Percentiles rank a stretch among this genome's conserved stretches.
phyloP scores from a whole-genome alignment of 2,797 vertebrate species.

The Sebastes kiyomatsui region DNA sequence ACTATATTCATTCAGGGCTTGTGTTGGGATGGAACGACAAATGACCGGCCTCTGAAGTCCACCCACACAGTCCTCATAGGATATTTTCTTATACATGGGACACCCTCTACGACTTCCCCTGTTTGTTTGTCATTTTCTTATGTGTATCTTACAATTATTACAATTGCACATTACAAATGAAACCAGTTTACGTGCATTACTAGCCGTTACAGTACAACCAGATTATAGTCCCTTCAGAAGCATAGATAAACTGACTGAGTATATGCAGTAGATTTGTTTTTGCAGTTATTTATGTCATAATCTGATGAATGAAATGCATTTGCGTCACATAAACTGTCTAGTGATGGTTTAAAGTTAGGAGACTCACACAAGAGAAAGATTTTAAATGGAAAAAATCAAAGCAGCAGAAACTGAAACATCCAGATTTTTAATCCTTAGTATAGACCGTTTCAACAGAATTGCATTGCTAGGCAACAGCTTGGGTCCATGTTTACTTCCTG shows the following conservation, averaged over 20 bases:
- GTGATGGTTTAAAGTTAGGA: background rate
- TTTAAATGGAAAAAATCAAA: background rate
- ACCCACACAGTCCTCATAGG: background rate
- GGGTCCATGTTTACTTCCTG: too few species aligned
- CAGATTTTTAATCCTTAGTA: background rate
- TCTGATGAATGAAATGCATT: background rate
- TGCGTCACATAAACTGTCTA: background rate
- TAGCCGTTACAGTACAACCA: background rate
- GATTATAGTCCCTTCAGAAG: background rate
- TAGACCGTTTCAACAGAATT: too few species aligned
- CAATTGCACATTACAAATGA: background rate
- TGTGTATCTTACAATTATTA: background rate
- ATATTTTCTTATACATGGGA: background rate
- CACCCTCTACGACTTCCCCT: background rate
- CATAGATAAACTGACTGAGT: background rate
- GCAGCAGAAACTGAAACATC: background rate
- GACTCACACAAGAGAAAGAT: background rate
- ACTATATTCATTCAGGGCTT: slow-evolving; percentile 26
- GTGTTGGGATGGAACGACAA: background rate
- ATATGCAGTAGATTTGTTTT: background rate
- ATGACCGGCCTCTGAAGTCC: background rate
- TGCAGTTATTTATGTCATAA: background rate
- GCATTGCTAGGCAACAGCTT: too few species aligned
- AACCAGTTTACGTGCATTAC: background rate
- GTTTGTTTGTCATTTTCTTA: background rate